Base-by-base conservation (phyloP, 2,888 invertebrate species). In the Oscheius myriophilus region DNA sequence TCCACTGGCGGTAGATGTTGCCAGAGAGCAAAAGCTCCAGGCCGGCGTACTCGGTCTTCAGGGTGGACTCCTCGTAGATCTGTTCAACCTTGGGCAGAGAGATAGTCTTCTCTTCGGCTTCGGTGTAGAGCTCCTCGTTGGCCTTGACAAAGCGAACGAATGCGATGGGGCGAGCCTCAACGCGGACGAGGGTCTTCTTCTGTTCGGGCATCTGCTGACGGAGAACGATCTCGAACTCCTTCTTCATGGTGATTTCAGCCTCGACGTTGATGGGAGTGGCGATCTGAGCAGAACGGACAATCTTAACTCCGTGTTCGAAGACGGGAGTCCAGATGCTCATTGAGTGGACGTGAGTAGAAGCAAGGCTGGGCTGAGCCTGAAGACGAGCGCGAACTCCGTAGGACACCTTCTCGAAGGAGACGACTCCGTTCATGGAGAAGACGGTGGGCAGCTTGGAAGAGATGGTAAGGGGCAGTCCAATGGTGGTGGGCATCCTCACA, bases 401-500 rank as follows among this genome's bases (percentile, higher is more conserved):
- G 25, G 59, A 57, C 21, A 62, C 61, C 58, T 58, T 55, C 49
- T 73, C 67, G 25, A 69, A 12, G 42, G 73, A 64, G 46, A 72
- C 55, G 39, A 69, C 55, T 69, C 75, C 77, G 25, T 78, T 71
- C 46, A 63, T 49, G 16, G 73, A 71, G 64, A 70, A 43, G 66
- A 78, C 71, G 23, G 76, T 71, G 68, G 79, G 79, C 55, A 73
- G 46, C 69, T 73, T 78, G 67, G 70, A 68, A 49, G 76, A 59
- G 71, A 76, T 52, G 59, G 59, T 65, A 45, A 84, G 70, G 53
- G 84, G 84, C 23, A 83, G 70, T 67, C 83, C 83, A 52, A 79
- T 25, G 52, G 79, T 73, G 43, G 83, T 83, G 55, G 83, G 76
- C 67, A 83, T 70, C 65, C 71, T 72, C 68, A 71, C 71, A 62